A percentile compares a stretch with the other conserved stretches of the same genome.
phyloP scores from a whole-genome alignment of 2,797 vertebrate genomes.

The Spinus olivaceus region DNA sequence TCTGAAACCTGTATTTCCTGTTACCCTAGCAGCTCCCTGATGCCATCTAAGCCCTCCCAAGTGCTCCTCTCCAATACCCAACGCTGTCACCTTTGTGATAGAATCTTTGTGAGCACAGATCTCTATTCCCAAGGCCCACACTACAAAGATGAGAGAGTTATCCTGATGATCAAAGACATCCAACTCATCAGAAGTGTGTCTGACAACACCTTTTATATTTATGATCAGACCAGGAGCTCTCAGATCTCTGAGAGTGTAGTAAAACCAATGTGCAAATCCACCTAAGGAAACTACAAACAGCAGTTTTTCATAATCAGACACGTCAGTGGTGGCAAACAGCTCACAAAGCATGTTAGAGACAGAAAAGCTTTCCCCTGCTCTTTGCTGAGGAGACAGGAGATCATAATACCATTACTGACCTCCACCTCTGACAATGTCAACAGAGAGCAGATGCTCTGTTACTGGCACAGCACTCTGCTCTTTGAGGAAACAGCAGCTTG shows the following conservation, averaged over 20 bases:
- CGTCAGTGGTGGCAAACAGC: not conserved
- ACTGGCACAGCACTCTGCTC: not conserved
- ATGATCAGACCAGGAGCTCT: not conserved
- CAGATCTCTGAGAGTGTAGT: not conserved
- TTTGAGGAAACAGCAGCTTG: not conserved
- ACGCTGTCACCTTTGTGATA: not conserved
- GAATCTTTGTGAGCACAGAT: not conserved
- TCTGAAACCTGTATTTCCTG: not conserved
- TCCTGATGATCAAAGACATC: not conserved
- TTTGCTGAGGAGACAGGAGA: constrained; percentile 32
- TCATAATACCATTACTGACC: constrained; percentile 57
- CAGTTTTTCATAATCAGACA: not conserved
- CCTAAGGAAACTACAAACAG: not conserved
- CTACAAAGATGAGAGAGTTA: not conserved
- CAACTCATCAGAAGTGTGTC: not conserved
- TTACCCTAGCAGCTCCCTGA: not conserved
- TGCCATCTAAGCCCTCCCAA: not conserved
- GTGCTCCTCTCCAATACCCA: not conserved
- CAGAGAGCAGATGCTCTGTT: constrained; percentile 63
- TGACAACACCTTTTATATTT: not conserved
- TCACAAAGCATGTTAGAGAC: not conserved
- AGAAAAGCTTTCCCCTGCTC: constrained; percentile 40
- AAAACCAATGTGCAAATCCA: not conserved
- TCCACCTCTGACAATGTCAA: constrained; percentile 60
- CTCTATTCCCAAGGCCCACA: not conserved